phyloP scores from a whole-genome alignment of 2,888 invertebrate genomes.

The Drosophila subsilvestris region DNA sequence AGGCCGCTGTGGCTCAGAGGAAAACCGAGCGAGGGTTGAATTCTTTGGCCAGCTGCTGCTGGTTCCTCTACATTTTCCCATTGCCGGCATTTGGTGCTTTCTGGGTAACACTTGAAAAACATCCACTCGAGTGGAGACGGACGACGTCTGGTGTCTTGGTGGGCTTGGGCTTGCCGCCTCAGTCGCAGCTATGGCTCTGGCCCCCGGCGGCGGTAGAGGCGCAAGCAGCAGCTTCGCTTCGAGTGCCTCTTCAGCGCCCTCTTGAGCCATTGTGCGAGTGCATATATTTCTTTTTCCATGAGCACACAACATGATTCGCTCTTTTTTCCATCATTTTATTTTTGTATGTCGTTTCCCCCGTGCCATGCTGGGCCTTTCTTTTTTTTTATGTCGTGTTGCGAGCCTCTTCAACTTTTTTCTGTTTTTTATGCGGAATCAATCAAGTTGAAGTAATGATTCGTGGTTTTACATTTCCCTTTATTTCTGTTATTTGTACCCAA shows the following conservation, averaged over 20 bases:
- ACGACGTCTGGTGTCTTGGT: constrained; percentile 31
- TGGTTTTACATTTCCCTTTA: constrained; percentile 37
- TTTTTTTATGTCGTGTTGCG: constrained; percentile 16
- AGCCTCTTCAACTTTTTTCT: constrained; percentile 11
- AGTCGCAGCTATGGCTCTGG: background rate
- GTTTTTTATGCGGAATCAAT: constrained; percentile 61
- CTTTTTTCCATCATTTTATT: constrained; percentile 4
- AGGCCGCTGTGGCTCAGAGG: constrained; percentile 18
- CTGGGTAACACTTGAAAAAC: constrained; percentile 35
- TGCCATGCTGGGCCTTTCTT: constrained; percentile 22
- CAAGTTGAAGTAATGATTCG: constrained; percentile 71
- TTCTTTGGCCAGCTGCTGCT: constrained; percentile 40
- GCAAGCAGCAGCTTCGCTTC: constrained; percentile 15
- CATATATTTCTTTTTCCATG: constrained; percentile 18
- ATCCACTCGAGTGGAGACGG: constrained; percentile 35
- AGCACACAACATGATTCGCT: constrained; percentile 28
- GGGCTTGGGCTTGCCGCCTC: constrained; percentile 6
- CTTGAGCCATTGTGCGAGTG: constrained; percentile 27
- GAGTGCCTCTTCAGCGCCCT: constrained; percentile 18
- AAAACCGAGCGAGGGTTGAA: constrained; percentile 54
- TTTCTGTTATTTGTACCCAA: constrained; percentile 1
- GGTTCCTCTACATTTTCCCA: constrained; percentile 14
- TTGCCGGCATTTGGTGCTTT: constrained; percentile 37
- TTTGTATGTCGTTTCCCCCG: background rate
- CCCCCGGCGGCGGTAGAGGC: background rate